Evolutionary conservation across 2,797 vertebrate genomes (phyloP), one percentile per base, ranked within the genome.

Genomic region (Nothura maculosa): DNA sequence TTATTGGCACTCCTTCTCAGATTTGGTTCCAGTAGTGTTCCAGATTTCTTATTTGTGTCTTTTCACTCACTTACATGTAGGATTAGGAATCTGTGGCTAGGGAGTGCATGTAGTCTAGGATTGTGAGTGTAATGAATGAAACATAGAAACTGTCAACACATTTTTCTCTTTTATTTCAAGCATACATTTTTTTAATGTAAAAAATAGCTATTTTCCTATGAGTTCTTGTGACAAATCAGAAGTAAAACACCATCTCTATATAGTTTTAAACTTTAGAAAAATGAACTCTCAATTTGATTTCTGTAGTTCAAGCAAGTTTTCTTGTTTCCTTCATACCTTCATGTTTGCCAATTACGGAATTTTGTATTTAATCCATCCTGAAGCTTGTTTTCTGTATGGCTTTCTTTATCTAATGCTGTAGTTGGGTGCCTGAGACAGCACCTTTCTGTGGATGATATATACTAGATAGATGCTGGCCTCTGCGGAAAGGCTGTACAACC

Each of bases 31-130:
- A 38, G 17, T 54, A 87, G 25, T 28, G 9, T 36, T 87, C 85
- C n/a, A 15, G 1, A 58, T 58, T 47, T 4, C 0, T 12, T 42
- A 54, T 70, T 64, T 60, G 0, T 52, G 18, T 79, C 4, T 72
- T 2, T 76, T 78, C 7, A 55, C 20, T 76, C 83, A 17, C 17
- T 4, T 66, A 72, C 58, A 11, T 14, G 3, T 47, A 5, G 28
- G 69, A 6, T 64, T 82, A 73, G 16, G 83, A 76, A 50, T 81
- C 24, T 57, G 22, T 81, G 21, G 5, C 45, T 81, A 28, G n/a
- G 62, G 40, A 70, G 64, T 58, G 6, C 14, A 19, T 68, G 12
- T 58, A 66, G 20, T 85, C 84, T 36, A 61, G n/a, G 50, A 38
- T 38, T 81, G 13, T 50, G 45, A 3, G 5, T 78, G 25, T 73